A percentile compares a stretch with the other conserved stretches of the same genome.
phyloP scores from a whole-genome alignment of 2,888 invertebrate genomes.

The Psylliodes chrysocephalus region DNA sequence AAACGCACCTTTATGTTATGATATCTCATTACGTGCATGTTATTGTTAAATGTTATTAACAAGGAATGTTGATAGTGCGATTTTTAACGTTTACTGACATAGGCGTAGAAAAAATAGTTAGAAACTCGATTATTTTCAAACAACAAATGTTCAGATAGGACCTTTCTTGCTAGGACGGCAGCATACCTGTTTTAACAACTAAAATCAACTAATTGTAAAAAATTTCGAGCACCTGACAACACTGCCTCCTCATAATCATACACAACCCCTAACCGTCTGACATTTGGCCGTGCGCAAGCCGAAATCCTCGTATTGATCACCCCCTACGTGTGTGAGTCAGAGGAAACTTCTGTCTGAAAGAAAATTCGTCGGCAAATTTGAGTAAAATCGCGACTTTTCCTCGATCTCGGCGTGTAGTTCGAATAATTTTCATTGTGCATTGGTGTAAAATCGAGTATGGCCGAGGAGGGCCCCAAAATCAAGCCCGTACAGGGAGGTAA shows the following conservation, averaged over 20 bases:
- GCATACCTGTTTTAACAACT: too few relatives aligned
- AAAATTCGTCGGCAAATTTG: constrained; percentile 31
- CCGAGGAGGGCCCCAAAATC: constrained; percentile 71
- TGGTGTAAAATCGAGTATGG: constrained; percentile 57
- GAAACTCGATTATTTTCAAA: too few relatives aligned
- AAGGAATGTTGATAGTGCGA: too few relatives aligned
- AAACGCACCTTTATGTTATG: too few relatives aligned
- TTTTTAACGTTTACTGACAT: too few relatives aligned
- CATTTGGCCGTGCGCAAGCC: constrained; percentile 43
- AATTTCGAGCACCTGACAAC: constrained; percentile 28
- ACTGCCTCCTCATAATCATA: not conserved
- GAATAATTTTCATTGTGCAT: constrained; percentile 17
- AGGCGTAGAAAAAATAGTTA: too few relatives aligned
- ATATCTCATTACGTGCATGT: too few relatives aligned
- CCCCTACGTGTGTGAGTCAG: constrained; percentile 48
- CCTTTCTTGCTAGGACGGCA: too few relatives aligned
- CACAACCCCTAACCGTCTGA: constrained; percentile 16
- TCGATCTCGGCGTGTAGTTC: constrained; percentile 21
- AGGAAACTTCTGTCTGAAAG: constrained; percentile 41
- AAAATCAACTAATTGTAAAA: too few relatives aligned
- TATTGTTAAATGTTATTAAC: too few relatives aligned
- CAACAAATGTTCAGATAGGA: too few relatives aligned
- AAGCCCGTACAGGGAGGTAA: constrained; percentile 68
- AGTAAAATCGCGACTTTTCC: constrained; percentile 25
- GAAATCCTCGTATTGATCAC: constrained; percentile 48